phyloP scores from a whole-genome alignment of 2,797 vertebrate species.

The Crenuchus spilurus region DNA sequence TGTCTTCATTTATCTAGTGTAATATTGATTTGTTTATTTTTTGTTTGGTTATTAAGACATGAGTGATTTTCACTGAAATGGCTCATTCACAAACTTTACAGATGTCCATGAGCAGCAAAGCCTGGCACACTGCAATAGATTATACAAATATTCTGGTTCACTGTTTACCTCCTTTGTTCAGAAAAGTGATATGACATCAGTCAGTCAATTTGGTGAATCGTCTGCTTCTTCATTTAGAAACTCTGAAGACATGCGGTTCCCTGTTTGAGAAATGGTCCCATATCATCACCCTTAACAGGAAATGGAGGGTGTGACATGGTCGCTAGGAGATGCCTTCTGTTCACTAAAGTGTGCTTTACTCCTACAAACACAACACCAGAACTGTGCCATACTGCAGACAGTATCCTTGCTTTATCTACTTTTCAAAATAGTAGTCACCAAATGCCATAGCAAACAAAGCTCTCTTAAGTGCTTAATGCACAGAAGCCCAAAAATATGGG shows the following conservation, averaged over 20 bases:
- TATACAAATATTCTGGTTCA: too few species aligned
- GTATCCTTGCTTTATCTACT: background rate
- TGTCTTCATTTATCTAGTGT: too few species aligned
- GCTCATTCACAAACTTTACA: too few species aligned
- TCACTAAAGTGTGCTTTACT: background rate
- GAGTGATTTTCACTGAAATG: too few species aligned
- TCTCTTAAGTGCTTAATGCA: too few species aligned
- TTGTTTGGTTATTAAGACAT: too few species aligned
- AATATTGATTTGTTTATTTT: too few species aligned
- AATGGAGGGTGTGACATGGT: background rate
- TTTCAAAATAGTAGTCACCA: background rate
- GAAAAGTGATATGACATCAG: background rate
- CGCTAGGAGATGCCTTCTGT: slow-evolving; percentile 16
- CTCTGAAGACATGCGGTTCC: background rate
- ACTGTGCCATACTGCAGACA: background rate
- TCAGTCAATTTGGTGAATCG: background rate
- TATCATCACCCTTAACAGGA: background rate
- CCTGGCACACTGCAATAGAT: too few species aligned
- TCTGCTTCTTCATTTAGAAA: background rate
- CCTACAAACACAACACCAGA: background rate
- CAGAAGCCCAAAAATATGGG: too few species aligned
- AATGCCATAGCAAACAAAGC: background rate
- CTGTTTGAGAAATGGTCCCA: background rate
- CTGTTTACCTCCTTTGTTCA: too few species aligned
- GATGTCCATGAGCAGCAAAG: too few species aligned